Percentiles rank a stretch among this genome's conserved stretches.
Conservation (phyloP, 2,113 vertebrate genomes). For the Pangasianodon hypophthalmus region DNA sequence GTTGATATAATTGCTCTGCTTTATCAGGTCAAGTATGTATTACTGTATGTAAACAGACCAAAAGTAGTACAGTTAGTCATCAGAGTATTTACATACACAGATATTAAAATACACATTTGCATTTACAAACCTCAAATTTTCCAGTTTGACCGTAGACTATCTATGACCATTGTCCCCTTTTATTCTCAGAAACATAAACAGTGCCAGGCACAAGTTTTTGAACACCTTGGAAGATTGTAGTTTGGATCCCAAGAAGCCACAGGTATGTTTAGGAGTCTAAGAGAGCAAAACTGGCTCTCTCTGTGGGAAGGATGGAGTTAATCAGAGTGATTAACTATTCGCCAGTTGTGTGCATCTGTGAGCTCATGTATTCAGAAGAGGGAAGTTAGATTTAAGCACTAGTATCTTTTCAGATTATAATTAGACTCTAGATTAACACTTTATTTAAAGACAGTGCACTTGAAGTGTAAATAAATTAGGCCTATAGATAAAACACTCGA, state of each 20-base stretch:
- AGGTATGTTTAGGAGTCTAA: not conserved
- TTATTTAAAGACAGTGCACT: not conserved
- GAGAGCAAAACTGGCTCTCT: not conserved
- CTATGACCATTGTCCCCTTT: not conserved
- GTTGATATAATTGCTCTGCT: not conserved
- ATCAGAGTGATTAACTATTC: not conserved
- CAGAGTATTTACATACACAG: not conserved
- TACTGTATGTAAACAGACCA: not conserved
- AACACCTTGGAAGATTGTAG: not conserved
- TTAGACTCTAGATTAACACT: not conserved
- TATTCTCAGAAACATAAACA: not conserved
- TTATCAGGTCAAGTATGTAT: not conserved
- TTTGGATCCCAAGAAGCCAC: not conserved
- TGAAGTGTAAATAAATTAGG: not conserved
- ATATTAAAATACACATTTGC: not conserved
- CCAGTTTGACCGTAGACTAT: not conserved
- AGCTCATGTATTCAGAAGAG: not conserved
- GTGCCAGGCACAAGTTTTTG: not conserved
- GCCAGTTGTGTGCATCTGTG: not conserved
- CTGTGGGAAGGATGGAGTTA: not conserved
- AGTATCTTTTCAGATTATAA: not conserved
- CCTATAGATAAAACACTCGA: not conserved
- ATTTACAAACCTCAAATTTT: not conserved
- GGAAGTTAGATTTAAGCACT: not conserved
- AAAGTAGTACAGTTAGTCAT: not conserved